Evolutionary conservation across 2,797 vertebrate genomes (phyloP).

Genomic region (Trichosurus vulpecula): DNA sequence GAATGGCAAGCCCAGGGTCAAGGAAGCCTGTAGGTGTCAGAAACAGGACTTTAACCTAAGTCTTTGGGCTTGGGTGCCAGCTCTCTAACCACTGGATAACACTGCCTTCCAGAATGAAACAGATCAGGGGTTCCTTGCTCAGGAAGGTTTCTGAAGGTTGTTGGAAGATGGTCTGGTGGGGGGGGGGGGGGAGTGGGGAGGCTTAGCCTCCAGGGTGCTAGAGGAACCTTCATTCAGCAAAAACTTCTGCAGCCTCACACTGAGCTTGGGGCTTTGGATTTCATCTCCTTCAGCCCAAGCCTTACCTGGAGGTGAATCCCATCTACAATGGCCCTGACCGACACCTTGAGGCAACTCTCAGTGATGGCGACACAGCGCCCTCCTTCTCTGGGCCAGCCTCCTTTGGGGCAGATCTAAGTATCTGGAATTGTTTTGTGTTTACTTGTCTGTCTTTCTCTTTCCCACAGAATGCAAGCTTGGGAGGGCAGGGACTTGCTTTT

Average conservation of each 20-base stretch:
- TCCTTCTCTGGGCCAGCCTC: background rate
- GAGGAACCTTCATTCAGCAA: background rate
- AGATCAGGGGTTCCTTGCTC: background rate
- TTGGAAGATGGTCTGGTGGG: background rate
- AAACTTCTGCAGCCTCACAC: background rate
- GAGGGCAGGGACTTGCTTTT: background rate
- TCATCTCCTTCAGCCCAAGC: background rate
- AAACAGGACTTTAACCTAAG: background rate
- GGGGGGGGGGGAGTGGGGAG: background rate
- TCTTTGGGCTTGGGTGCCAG: background rate
- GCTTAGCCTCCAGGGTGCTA: background rate
- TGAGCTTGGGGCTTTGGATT: background rate
- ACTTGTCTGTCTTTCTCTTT: background rate
- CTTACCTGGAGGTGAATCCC: background rate
- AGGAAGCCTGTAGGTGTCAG: background rate
- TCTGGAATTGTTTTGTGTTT: background rate
- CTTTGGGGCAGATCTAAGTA: background rate
- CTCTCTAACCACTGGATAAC: background rate
- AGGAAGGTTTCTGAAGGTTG: background rate
- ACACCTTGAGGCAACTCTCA: background rate
- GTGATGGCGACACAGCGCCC: accelerated
- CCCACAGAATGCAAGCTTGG: background rate
- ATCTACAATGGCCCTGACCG: background rate
- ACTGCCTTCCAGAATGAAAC: background rate
- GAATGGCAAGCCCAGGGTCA: background rate